These are phyloP conservation scores for Petaurus breviceps DNA, from an alignment of 2,113 vertebrate species.

Conservation along the genomic window DNA sequence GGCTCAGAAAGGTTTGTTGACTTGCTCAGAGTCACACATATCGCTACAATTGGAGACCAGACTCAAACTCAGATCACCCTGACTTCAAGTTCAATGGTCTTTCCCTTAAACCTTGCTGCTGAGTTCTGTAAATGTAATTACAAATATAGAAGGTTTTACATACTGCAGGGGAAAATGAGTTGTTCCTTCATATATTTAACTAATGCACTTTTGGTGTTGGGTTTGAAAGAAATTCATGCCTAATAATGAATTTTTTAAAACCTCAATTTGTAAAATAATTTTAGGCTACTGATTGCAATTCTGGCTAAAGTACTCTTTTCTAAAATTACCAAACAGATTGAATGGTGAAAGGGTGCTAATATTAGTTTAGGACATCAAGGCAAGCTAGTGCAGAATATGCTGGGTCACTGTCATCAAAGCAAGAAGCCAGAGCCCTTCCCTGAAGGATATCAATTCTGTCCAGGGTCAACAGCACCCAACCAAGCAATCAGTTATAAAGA, in stretches of 20 bases:
- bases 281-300: background rate
- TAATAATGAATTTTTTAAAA: conserved; percentile 35
- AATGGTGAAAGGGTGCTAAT: conserved; percentile 25
- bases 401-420: conserved; percentile 42
- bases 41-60: background rate
- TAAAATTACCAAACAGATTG: conserved; percentile 48
- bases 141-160: background rate
- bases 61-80: background rate
- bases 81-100: background rate
- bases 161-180: conserved; percentile 11
- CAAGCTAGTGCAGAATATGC: background rate
- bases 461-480: background rate
- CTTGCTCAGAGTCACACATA: background rate
- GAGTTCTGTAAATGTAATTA: background rate
- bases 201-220: background rate
- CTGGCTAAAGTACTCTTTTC: conserved; percentile 36
- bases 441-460: conserved; percentile 1
- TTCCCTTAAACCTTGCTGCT: background rate
- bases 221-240: conserved; percentile 35
- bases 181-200: background rate
- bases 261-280: conserved; percentile 28
- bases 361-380: conserved; percentile 41
- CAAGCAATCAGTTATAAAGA: background rate
- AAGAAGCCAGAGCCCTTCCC: background rate
- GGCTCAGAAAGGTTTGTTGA: background rate